Evolutionary conservation across 92 coral and sea anemone genomes (phyloP).

Genomic region (Heteractis magnifica): DNA sequence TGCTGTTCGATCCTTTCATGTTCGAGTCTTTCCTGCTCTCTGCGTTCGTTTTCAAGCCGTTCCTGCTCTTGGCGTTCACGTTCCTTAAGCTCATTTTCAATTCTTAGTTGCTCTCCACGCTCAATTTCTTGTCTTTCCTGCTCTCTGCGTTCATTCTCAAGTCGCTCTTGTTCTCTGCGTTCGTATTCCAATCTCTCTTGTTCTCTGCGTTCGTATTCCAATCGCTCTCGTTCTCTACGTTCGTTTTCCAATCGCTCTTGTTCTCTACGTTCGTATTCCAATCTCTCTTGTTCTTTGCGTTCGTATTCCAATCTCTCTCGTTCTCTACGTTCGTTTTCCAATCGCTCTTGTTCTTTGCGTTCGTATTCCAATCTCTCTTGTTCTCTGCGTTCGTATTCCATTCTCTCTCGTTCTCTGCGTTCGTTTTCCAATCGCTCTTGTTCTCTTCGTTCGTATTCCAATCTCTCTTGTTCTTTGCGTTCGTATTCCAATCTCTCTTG

Average conservation of each 20-base stretch:
- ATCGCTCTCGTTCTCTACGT: not conserved
- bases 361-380: conserved; percentile 8
- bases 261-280: not conserved
- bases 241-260: not conserved
- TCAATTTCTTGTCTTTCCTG: not conserved
- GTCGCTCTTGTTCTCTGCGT: not conserved
- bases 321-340: not conserved
- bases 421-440: not conserved
- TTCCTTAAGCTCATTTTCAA: not conserved
- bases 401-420: not conserved
- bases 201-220: not conserved
- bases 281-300: not conserved
- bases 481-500: not conserved
- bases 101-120: not conserved
- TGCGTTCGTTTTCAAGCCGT: not conserved
- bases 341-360: not conserved
- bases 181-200: not conserved
- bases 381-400: conserved; percentile 1
- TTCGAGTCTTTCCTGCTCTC: conserved; percentile 14
- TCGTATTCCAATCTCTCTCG: not conserved
- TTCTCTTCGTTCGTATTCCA: not conserved
- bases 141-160: not conserved
- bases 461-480: not conserved
- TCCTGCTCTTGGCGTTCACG: not conserved
- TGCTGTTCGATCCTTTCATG: not conserved